A percentile compares a stretch with the other conserved stretches of the same genome.
Conservation (phyloP, 2,797 vertebrate genomes). For the Picus viridis region DNA sequence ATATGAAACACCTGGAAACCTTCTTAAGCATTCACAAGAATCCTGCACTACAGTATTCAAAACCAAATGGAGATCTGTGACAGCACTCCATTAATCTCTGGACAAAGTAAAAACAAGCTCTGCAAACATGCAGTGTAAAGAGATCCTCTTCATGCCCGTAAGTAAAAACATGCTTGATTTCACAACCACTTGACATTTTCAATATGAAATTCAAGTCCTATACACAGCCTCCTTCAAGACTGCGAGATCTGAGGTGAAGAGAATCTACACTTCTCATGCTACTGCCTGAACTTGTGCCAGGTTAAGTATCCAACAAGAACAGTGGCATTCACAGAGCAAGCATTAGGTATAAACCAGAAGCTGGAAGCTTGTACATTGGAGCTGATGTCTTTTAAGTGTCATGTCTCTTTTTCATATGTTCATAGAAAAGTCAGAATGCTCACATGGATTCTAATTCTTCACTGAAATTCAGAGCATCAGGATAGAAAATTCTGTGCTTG, state of each 20-base stretch:
- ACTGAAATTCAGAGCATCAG: background rate
- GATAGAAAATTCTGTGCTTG: background rate
- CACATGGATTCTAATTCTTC: background rate
- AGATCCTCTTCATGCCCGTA: background rate
- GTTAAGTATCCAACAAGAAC: background rate
- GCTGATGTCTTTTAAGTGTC: background rate
- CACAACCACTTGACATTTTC: background rate
- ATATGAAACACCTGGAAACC: background rate
- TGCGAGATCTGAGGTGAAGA: background rate
- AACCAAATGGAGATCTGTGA: background rate
- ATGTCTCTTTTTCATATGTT: background rate
- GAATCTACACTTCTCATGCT: background rate
- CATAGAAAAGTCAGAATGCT: background rate
- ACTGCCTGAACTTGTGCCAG: background rate
- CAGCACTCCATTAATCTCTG: background rate
- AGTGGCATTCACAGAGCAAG: background rate
- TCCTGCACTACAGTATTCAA: background rate
- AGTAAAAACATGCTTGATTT: background rate
- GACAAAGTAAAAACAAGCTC: conserved; percentile 17
- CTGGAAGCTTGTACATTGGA: background rate
- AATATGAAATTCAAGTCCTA: background rate
- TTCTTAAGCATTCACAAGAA: conserved; percentile 16
- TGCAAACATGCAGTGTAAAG: background rate
- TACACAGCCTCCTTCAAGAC: background rate
- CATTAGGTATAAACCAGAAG: background rate